A percentile compares a stretch with the other conserved stretches of the same genome.
These are phyloP conservation scores for Tapirus indicus DNA, from an alignment of 2,797 vertebrate genomes.

Conservation along the genomic window DNA sequence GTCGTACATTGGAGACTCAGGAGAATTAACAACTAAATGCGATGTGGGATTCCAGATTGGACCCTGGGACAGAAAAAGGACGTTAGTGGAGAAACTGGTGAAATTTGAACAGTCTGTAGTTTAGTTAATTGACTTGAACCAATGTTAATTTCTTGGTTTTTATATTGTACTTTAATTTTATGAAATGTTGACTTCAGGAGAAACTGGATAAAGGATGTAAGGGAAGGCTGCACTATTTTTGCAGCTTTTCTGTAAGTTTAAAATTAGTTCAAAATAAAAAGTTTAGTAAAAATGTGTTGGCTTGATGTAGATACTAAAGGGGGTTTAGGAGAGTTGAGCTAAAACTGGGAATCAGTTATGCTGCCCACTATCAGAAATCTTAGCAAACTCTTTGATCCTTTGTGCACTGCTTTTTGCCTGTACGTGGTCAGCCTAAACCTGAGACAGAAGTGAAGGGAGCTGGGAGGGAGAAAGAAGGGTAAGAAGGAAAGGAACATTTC, in stretches of 20 bases:
- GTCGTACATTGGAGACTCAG: not conserved
- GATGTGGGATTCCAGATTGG: not conserved
- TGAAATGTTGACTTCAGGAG: not conserved
- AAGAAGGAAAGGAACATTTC: not conserved
- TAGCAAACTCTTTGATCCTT: not conserved
- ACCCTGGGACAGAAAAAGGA: conserved; percentile 20
- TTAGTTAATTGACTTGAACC: conserved; percentile 8
- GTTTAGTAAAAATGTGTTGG: not conserved
- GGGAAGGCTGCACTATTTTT: not conserved
- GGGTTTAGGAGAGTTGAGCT: not conserved
- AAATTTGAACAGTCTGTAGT: conserved; percentile 9
- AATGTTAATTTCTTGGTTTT: conserved; percentile 37
- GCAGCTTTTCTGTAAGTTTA: not conserved
- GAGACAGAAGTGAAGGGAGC: not conserved
- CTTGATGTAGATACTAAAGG: not conserved
- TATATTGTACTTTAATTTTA: conserved; percentile 3
- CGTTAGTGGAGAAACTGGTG: conserved; percentile 33
- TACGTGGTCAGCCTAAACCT: not conserved
- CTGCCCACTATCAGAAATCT: not conserved
- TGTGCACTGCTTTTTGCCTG: not conserved
- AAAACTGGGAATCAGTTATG: not conserved
- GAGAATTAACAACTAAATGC: conserved; percentile 19
- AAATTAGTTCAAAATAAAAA: conserved; percentile 35
- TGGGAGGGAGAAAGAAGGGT: not conserved
- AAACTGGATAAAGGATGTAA: conserved; percentile 15